Evolutionary conservation across 2,113 vertebrate species (phyloP).

Genomic region (Cyanistes caeruleus): DNA sequence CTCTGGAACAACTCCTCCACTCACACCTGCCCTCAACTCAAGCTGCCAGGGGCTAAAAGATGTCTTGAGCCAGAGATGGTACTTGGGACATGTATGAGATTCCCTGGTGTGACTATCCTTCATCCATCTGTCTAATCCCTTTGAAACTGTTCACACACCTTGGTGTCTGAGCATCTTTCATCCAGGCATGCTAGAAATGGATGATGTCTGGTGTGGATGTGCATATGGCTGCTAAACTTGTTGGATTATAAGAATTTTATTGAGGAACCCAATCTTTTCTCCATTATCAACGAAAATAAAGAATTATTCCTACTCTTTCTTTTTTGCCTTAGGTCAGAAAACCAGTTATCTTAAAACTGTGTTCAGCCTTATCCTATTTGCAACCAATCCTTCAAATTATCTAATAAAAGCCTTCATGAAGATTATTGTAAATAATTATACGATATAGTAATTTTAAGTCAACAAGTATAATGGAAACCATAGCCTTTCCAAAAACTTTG

Average conservation of each 20-base stretch:
- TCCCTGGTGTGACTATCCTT: neutral
- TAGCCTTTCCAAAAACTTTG: neutral
- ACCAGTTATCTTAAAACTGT: neutral
- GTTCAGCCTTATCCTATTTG: neutral
- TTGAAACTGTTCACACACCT: neutral
- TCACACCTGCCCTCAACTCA: neutral
- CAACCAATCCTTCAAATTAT: neutral
- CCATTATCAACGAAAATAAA: neutral
- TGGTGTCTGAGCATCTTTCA: neutral
- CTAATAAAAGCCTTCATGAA: neutral
- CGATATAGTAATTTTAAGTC: neutral
- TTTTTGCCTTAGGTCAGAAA: neutral
- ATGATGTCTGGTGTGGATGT: neutral
- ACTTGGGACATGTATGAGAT: neutral
- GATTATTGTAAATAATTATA: neutral
- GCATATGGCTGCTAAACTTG: neutral
- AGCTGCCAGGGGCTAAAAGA: neutral
- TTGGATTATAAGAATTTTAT: neutral
- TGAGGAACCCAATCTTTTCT: neutral
- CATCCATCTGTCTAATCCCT: neutral
- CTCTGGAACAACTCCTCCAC: neutral
- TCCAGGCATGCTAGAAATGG: neutral
- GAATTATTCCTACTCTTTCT: neutral
- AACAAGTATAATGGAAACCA: neutral
- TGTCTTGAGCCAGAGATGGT: neutral